Conservation (phyloP, 2,113 vertebrate genomes). For the Pheucticus melanocephalus region DNA sequence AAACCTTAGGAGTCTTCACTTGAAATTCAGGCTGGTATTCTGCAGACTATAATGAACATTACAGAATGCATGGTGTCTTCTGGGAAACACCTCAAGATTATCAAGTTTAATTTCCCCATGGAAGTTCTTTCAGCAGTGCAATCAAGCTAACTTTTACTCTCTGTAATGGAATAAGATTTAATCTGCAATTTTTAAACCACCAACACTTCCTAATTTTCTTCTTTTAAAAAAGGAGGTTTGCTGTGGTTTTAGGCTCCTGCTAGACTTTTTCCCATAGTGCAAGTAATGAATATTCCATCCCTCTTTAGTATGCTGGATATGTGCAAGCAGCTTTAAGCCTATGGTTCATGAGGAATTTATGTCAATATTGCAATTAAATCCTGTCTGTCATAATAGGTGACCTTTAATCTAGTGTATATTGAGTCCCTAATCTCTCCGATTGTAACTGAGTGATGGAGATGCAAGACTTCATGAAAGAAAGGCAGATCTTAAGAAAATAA, state of each 20-base stretch:
- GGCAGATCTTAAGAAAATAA: constrained; percentile 58
- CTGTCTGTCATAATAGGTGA: constrained; percentile 51
- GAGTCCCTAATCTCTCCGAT: constrained; percentile 56
- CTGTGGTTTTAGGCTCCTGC: not conserved
- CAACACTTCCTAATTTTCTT: not conserved
- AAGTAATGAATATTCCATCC: not conserved
- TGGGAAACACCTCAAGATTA: constrained; percentile 63
- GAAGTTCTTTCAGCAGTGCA: constrained; percentile 57
- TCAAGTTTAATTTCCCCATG: constrained; percentile 66
- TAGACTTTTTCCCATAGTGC: not conserved
- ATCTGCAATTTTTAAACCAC: constrained; percentile 36
- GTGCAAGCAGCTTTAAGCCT: not conserved
- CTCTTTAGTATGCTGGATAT: not conserved
- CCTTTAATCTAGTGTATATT: constrained; percentile 54
- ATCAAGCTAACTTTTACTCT: constrained; percentile 52
- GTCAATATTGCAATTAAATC: constrained; percentile 59
- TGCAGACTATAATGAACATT: constrained; percentile 59
- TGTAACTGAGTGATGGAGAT: constrained; percentile 53
- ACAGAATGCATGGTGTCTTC: not conserved
- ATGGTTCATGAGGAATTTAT: constrained; percentile 13
- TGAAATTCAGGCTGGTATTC: constrained; percentile 44
- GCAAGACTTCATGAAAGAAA: constrained; percentile 43
- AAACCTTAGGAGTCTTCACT: constrained; percentile 50
- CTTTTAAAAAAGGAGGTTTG: not conserved
- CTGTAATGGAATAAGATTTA: constrained; percentile 60